These are phyloP conservation scores for Axis porcinus DNA, from an alignment of 2,113 vertebrate species.

Conservation along the genomic window DNA sequence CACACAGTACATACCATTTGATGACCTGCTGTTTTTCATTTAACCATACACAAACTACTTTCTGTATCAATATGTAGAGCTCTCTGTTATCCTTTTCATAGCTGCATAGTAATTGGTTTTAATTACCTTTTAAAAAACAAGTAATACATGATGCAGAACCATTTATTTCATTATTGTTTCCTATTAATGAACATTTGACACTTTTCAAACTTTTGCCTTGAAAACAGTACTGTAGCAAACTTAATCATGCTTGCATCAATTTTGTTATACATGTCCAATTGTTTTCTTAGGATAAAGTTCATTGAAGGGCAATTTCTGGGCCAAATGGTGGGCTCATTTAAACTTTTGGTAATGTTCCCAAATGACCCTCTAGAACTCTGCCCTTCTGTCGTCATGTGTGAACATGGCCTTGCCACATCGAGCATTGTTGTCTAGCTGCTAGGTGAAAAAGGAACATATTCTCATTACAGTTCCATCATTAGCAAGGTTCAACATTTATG, in stretches of 20 bases:
- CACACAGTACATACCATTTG: background rate
- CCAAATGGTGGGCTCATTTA: background rate
- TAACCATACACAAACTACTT: background rate
- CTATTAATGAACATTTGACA: background rate
- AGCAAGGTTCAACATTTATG: background rate
- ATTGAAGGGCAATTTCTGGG: background rate
- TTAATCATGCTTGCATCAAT: background rate
- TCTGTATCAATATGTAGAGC: background rate
- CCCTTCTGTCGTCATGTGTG: background rate
- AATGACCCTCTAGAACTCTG: background rate
- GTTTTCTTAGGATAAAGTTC: background rate
- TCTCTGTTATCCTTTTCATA: background rate
- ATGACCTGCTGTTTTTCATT: background rate
- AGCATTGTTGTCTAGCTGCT: background rate
- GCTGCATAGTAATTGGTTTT: background rate
- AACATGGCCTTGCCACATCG: background rate
- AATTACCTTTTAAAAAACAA: slow-evolving; percentile 7
- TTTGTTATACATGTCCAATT: background rate
- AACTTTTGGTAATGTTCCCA: background rate
- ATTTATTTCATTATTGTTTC: background rate
- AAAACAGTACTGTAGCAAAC: background rate
- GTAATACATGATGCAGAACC: background rate
- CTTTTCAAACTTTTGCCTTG: background rate
- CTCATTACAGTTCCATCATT: background rate
- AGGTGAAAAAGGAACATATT: background rate